Base-by-base conservation (phyloP, 2,113 vertebrate genomes). In the Leucoraja erinaceus region DNA sequence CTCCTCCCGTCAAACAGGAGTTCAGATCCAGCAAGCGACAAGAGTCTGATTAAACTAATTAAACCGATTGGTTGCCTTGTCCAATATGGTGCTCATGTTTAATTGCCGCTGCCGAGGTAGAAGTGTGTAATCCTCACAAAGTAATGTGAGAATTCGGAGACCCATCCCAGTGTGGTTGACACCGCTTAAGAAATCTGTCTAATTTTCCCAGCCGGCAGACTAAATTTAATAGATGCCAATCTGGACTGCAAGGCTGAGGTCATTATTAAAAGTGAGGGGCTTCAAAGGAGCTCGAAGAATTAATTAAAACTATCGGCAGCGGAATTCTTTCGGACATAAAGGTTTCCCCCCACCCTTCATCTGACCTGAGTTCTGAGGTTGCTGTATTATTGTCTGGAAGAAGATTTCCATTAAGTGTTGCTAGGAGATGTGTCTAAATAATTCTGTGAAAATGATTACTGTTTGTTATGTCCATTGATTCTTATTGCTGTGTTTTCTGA, bases 31-130 rank as follows among this genome's bases (percentile, higher is more conserved):
- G 95, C 96, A 96, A 96, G 96, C 93, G 94, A 93, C 96, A 95
- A 47, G 96, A 96, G 95, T 97, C 96, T 96, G 96, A 97, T 97
- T 97, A 97, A 97, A 97, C 96, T 96, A 97, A 97, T 97, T 96
- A 96, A 95, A 94, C 95, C 95, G 96, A 97, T 47, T 47, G 38
- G n/a, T 97, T 96, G 97, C 96, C 96, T 97, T 95, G 95, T 95
- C 95, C 95, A 94, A 95, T 96, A 95, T 95, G 95, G 94, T 95
- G 95, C 94, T 95, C 94, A 66, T 93, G 95, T 95, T 96, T 94
- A 96, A 95, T 94, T 96, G 97, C 95, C 95, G 95, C 94, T 91
- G 96, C 95, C 95, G 95, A 95, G 59, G 94, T 93, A 93, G 94
- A 54, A 95, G 31, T 93, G 95, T 95, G 94, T 47, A 94, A 96